These are phyloP conservation scores for Druon quercuslanigerum DNA, from an alignment of 1,140 invertebrate genomes.

Conservation along the genomic window DNA sequence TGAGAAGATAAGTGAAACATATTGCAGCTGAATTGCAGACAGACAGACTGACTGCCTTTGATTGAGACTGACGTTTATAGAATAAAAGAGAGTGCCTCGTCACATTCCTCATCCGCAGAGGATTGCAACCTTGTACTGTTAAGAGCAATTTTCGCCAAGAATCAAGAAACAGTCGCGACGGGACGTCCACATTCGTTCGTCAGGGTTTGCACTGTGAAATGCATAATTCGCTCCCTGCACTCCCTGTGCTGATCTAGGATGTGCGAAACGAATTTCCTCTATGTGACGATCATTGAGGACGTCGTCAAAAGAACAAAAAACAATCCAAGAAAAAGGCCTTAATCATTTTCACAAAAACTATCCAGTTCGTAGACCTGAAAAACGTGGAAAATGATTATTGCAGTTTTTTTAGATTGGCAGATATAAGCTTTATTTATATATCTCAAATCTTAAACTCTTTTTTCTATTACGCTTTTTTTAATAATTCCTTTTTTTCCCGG, in stretches of 20 bases:
- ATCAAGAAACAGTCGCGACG: constrained; percentile 52
- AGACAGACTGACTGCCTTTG: too few species aligned
- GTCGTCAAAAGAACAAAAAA: constrained; percentile 8
- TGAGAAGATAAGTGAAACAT: background rate
- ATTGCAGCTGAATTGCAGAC: background rate
- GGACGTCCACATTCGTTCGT: constrained; percentile 56
- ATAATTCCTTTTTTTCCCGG: too few species aligned
- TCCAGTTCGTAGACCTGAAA: background rate
- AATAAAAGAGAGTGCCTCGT: background rate
- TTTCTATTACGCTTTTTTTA: too few species aligned
- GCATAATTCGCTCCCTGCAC: constrained; percentile 60
- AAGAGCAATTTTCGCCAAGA: constrained; percentile 60
- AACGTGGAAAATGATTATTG: constrained; percentile 23
- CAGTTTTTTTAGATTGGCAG: background rate
- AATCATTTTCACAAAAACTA: constrained; percentile 26
- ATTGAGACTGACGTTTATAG: constrained; percentile 12
- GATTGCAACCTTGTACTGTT: background rate
- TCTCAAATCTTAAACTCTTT: too few species aligned
- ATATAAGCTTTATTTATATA: too few species aligned
- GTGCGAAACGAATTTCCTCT: constrained; percentile 61
- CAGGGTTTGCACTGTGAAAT: constrained; percentile 68
- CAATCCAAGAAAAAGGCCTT: constrained; percentile 2
- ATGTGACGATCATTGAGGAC: constrained; percentile 36
- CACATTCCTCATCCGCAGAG: background rate
- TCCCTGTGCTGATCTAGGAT: constrained; percentile 38